Evolutionary conservation across 2,113 vertebrate genomes (phyloP), one percentile per base, ranked within the genome.

Genomic region (Accipiter virgatus): DNA sequence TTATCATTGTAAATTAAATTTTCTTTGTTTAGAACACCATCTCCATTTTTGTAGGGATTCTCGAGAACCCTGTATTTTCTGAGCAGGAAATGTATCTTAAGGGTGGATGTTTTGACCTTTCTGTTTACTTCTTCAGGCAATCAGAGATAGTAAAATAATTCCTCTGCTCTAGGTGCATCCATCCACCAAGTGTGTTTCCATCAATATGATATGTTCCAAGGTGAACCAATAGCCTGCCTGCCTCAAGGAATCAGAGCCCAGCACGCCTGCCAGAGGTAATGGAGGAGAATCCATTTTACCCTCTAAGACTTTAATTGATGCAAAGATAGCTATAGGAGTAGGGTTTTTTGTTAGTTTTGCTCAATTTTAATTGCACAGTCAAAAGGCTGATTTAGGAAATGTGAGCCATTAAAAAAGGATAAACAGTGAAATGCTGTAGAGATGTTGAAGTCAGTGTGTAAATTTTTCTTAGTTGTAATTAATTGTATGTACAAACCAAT

Each of bases 341-440:
- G 45, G 7, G 5, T 63, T 78, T 70, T 90, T 53, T 6, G 86
- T 70, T 88, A 81, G 11, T 89, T 88, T 73, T 86, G 15, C 40
- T 77, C 34, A 13, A 43, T 86, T 94, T 59, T 78, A 82, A 90
- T 77, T 88, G 27, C 45, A 70, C 45, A 73, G 71, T 66, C 17
- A 67, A 83, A 95, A 83, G 42, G 70, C 20, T 43, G 47, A 88
- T 70, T 66, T 77, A 80, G 72, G 68, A 93, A 90, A 90, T 52
- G 63, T 43, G 40, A 74, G 22, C 82, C 75, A 88, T 90, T 96
- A 92, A 86, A 77, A 94, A 80, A 68, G 45, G 85, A 92, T 42
- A 81, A 92, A 62, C 29, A 73, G 38, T 20, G 59, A 93, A 88
- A 80, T 80, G 70, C 62, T 65, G 62, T 29, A 66, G 48, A 70